Evolutionary conservation across 2,113 vertebrate species (phyloP), one percentile per base, ranked within the genome.

Genomic region (Epinephelus moara): DNA sequence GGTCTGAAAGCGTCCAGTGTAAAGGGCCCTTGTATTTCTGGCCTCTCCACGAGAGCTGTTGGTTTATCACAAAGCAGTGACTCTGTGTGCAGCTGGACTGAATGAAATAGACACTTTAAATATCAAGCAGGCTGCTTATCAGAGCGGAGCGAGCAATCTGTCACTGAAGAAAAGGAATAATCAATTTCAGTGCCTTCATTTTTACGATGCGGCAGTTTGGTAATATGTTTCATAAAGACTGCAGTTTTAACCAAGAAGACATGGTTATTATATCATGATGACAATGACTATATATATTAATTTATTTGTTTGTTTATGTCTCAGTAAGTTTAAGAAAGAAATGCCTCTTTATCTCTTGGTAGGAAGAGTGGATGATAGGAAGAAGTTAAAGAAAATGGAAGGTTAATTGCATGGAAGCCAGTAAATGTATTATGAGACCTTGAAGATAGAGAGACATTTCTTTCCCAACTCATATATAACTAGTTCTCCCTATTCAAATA

Each of bases 61-160:
- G 80, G 63, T 61, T 79, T 61, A 70, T 83, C 70, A 81, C 70
- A 47, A 18, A 81, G 63, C 57, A 42, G 55, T 3, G 18, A 17
- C 4, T 90, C 50, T 70, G 50, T 68, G 21, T 70, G 69, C 63
- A 76, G 55, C 70, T 73, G 70, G 60, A 69, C 13, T 40, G 49
- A 86, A 60, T 60, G 23, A 77, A 85, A 83, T 10, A 42, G 12
- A 70, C 63, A 77, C 73, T 75, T 73, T n/a, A 72, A 70, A 70
- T 73, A 89, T 80, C 63, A 80, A 75, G 67, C 47, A 70, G 70
- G 10, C 37, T 56, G 68, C 37, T 73, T 74, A 50, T 79, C 50
- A 73, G 71, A 71, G 64, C 1, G 27, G 8, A 64, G 40, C 25
- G 7, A 23, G 27, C 47, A 82, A 82, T 75, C 40, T 52, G 84